These are phyloP conservation scores for Radopholus similis DNA, from an alignment of 1,140 invertebrate species.

Conservation along the genomic window DNA sequence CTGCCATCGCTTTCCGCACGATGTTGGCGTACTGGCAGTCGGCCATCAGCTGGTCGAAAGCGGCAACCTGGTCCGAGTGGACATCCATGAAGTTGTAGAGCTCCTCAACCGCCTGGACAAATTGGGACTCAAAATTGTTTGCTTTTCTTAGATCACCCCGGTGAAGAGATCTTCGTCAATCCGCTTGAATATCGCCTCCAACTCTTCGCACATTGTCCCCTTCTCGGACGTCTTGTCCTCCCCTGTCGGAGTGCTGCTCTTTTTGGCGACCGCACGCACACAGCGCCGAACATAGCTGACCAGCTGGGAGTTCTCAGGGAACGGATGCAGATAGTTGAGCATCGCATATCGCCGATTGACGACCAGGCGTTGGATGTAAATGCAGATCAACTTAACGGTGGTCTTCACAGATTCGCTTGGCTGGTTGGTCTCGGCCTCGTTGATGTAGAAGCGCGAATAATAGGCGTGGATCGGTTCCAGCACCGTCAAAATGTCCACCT, in stretches of 20 bases:
- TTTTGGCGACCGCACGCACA: slow-evolving; percentile 24
- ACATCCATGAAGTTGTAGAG: slow-evolving; percentile 37
- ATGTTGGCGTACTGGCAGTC: slow-evolving; percentile 18
- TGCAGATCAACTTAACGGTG: slow-evolving; percentile 5
- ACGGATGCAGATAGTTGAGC: slow-evolving; percentile 30
- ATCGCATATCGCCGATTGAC: slow-evolving; percentile 23
- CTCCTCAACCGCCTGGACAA: slow-evolving; percentile 28
- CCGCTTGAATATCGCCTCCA: slow-evolving; percentile 15
- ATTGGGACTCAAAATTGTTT: neutral
- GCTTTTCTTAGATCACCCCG: slow-evolving; percentile 12
- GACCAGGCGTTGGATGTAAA: slow-evolving; percentile 26
- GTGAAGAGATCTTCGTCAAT: slow-evolving; percentile 26
- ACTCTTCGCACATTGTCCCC: neutral
- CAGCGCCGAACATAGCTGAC: slow-evolving; percentile 31
- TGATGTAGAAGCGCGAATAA: slow-evolving; percentile 14
- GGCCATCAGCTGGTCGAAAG: slow-evolving; percentile 29
- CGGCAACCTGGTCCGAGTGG: slow-evolving; percentile 16
- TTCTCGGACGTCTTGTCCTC: neutral
- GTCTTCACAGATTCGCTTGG: slow-evolving; percentile 20
- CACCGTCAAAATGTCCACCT: slow-evolving; percentile 19
- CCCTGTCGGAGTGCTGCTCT: neutral
- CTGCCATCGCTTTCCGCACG: slow-evolving; percentile 21
- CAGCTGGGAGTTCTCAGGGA: slow-evolving; percentile 23
- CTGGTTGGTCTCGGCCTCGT: neutral
- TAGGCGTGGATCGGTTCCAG: slow-evolving; percentile 19